Evolutionary conservation across 2,797 vertebrate genomes (phyloP), one percentile per base, ranked within the genome.

Genomic region (Crenuchus spilurus): DNA sequence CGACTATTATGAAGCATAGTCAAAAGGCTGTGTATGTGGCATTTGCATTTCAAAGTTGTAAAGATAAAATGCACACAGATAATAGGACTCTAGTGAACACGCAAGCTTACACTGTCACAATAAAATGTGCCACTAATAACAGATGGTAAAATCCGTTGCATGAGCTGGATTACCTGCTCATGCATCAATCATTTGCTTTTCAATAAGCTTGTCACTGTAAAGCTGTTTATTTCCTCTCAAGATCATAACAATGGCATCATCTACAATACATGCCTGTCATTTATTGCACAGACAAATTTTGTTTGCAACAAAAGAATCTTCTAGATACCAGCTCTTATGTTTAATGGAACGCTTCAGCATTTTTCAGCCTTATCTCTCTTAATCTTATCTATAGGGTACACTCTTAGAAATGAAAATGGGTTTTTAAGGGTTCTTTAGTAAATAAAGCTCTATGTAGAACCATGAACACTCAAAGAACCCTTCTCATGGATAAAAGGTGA

Each of bases 31-130:
- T 52, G 10, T 11, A 10, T 52, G 44, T 61, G 44, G 11, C n/a
- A 64, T 63, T 63, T 54, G 35, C 26, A 26, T 33, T 64, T 73
- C 7, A n/a, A 42, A 64, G 51, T 46, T 63, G 35, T 16, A 28
- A n/a, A 1, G 13, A 42, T 37, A 37, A 30, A 30, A 16, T 26
- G 37, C 5, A 18, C 31, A 11, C 20, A 28, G 41, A n/a, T 58
- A 35, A 66, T 42, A 28, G 30, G 30, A 9, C 16, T 30, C 41
- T 37, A 8, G 62, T 14, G 6, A 55, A 41, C 22, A 42, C 37
- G 28, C 24, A 28, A 28, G 30, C 28, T 11, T 7, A 31, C 14
- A 55, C 52, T n/a, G 13, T 55, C 52, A 33, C 28, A 4, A 31
- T 33, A 55, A 31, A 55, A 16, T 2, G 6, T 5, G 11, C 4